Evolutionary conservation across 2,797 vertebrate species (phyloP).

Genomic region (Lemur catta): DNA sequence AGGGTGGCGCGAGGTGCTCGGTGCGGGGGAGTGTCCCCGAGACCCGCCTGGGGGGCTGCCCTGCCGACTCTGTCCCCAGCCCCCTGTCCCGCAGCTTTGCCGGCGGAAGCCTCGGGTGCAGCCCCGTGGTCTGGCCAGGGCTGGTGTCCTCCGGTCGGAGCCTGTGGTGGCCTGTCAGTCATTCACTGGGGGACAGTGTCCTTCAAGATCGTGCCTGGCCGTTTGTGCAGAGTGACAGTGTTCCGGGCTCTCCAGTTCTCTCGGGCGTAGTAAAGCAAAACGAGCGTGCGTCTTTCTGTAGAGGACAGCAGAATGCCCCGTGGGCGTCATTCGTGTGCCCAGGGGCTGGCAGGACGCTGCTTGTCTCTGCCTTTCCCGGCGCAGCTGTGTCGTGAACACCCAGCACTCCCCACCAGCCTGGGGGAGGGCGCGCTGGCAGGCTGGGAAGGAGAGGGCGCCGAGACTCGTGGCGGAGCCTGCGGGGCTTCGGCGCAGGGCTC

Average conservation of each 20-base stretch:
- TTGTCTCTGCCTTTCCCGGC: slow-evolving; percentile 23
- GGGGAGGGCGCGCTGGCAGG: neutral
- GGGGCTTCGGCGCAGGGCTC: fast-evolving
- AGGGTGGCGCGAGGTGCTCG: fast-evolving
- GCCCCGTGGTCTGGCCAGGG: neutral
- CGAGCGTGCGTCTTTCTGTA: neutral
- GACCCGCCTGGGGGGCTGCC: no score
- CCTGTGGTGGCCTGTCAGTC: neutral
- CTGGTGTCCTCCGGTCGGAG: neutral
- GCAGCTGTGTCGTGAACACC: slow-evolving; percentile 45
- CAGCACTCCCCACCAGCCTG: neutral
- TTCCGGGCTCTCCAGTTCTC: neutral
- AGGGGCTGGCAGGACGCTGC: neutral
- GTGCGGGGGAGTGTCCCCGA: neutral
- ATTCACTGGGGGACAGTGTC: neutral
- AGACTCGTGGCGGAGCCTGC: no score
- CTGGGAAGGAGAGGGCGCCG: neutral
- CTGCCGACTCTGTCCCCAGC: neutral
- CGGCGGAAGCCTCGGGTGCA: fast-evolving
- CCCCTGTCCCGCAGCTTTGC: neutral
- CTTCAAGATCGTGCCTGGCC: neutral
- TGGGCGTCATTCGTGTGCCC: neutral
- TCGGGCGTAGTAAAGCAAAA: neutral
- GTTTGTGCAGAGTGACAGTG: neutral
- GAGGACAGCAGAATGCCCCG: neutral